A percentile compares a stretch with the other conserved stretches of the same genome.
phyloP scores from a whole-genome alignment of 2,888 invertebrate species.

The Oasisia sp. region DNA sequence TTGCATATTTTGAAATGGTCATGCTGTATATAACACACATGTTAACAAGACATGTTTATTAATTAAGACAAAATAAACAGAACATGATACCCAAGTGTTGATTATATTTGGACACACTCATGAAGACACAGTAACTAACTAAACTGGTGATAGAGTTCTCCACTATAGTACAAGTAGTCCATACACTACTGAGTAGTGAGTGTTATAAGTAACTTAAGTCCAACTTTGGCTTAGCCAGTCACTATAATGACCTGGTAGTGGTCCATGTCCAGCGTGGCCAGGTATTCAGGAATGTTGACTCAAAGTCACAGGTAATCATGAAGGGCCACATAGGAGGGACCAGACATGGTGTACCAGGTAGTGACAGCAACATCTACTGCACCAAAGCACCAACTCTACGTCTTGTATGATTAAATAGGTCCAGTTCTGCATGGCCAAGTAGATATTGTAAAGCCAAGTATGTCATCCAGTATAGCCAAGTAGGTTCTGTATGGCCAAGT shows the following conservation, averaged over 20 bases:
- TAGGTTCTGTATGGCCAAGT: neutral
- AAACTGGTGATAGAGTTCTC: neutral
- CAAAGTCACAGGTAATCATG: neutral
- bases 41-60: too few species aligned
- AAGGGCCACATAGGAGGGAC: neutral
- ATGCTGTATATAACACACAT: too few species aligned
- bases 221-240: neutral
- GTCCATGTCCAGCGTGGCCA: neutral
- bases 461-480: neutral
- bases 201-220: neutral
- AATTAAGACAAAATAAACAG: neutral
- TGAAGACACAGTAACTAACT: neutral
- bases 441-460: neutral
- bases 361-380: neutral
- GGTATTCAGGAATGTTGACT: neutral
- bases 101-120: neutral
- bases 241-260: neutral
- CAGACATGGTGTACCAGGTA: too few species aligned
- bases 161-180: neutral
- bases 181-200: neutral
- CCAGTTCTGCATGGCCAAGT: neutral
- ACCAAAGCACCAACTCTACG: neutral
- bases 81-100: neutral
- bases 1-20: neutral
- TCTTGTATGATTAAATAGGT: neutral